These are phyloP conservation scores for Drosophila arizonae DNA, from an alignment of 1,140 invertebrate genomes.

Conservation along the genomic window DNA sequence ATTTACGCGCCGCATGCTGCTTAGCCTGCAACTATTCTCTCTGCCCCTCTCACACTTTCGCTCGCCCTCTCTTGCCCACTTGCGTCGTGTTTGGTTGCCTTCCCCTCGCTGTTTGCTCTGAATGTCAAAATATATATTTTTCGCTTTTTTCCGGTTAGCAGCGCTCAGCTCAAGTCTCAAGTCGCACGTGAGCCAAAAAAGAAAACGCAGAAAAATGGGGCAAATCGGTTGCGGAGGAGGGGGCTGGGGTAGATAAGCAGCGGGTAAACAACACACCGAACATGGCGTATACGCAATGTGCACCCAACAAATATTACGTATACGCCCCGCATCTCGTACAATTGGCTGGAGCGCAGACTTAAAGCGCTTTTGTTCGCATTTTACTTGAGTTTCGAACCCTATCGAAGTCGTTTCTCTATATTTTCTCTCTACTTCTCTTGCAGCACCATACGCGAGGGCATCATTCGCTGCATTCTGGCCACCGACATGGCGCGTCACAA, in stretches of 20 bases:
- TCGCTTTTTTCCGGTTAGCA: conserved; percentile 12
- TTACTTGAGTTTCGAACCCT: not conserved
- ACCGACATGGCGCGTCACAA: conserved; percentile 95
- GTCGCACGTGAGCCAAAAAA: conserved; percentile 10
- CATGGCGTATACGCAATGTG: conserved; percentile 36
- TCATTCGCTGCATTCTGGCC: conserved; percentile 92
- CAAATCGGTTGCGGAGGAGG: not conserved
- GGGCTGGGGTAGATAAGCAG: no score
- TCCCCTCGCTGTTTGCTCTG: not conserved
- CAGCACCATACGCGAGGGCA: conserved; percentile 88
- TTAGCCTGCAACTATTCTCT: conserved; percentile 23
- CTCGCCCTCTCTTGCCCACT: not conserved
- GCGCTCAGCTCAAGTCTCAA: conserved; percentile 10
- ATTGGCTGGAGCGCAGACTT: not conserved
- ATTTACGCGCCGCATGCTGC: conserved; percentile 64
- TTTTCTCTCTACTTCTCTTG: conserved; percentile 14
- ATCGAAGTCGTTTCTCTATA: not conserved
- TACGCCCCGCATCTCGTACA: not conserved
- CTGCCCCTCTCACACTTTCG: conserved; percentile 5
- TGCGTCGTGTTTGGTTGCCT: not conserved
- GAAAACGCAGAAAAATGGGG: not conserved
- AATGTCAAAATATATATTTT: conserved; percentile 33
- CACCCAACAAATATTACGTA: no score
- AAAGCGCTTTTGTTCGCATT: not conserved
- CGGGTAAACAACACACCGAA: conserved; percentile 26